These are phyloP conservation scores for Ceuthmochares aereus DNA, from an alignment of 2,113 vertebrate species.

Conservation along the genomic window DNA sequence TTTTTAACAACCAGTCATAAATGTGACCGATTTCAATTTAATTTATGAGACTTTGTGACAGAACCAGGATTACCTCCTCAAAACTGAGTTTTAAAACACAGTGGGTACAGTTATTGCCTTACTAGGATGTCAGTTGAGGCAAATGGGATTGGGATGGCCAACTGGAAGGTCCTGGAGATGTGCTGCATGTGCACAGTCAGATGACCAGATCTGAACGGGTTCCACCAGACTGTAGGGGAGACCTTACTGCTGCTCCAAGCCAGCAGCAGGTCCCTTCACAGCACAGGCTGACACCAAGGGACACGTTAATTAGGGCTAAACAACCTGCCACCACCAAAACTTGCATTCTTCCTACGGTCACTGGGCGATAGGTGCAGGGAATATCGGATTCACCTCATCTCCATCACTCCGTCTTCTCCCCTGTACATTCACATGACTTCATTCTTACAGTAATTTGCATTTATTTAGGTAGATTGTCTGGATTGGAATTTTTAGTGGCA, in stretches of 20 bases:
- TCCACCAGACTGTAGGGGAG: background rate
- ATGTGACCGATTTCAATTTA: slow-evolving; percentile 73
- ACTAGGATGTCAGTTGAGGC: background rate
- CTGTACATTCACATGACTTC: background rate
- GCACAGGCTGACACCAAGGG: background rate
- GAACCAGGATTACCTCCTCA: slow-evolving; percentile 58
- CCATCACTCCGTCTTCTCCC: background rate
- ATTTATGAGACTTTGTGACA: slow-evolving; percentile 68
- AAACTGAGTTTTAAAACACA: slow-evolving; percentile 45
- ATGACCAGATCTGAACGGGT: background rate
- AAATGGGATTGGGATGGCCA: background rate
- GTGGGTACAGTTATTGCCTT: background rate
- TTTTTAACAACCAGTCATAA: slow-evolving; percentile 75
- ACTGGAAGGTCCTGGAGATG: background rate
- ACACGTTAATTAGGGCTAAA: background rate
- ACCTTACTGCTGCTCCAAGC: background rate
- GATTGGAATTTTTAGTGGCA: background rate
- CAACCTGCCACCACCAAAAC: background rate
- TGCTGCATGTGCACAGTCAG: background rate
- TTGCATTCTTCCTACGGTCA: background rate
- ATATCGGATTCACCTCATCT: background rate
- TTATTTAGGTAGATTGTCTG: background rate
- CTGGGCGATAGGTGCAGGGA: background rate
- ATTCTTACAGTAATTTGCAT: background rate
- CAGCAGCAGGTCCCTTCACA: background rate